phyloP scores from a whole-genome alignment of 2,797 vertebrate species.

The Geotrypetes seraphini region DNA sequence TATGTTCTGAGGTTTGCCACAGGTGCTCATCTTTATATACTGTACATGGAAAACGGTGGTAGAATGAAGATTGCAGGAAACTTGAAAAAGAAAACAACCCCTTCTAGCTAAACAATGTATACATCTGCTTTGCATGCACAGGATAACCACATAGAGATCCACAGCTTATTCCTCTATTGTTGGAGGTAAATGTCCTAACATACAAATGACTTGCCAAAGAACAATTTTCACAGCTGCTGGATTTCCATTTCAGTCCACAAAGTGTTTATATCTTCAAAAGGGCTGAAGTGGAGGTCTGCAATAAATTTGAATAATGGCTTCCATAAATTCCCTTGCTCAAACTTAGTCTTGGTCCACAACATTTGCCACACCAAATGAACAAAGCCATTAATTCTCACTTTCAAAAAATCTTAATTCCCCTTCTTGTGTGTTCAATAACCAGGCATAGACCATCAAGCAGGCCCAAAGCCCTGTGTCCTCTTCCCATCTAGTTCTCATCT shows the following conservation, averaged over 20 bases:
- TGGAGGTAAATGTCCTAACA: too few relatives aligned
- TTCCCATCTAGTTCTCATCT: background rate
- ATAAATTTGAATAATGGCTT: conserved; percentile 45
- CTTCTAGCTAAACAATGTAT: too few relatives aligned
- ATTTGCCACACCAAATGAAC: conserved; percentile 36
- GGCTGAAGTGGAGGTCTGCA: conserved; percentile 45
- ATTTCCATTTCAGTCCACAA: conserved; percentile 24
- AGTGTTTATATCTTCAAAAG: conserved; percentile 50
- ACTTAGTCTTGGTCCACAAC: conserved; percentile 37
- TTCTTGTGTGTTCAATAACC: conserved; percentile 24
- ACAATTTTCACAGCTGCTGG: conserved; percentile 25
- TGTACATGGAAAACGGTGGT: too few relatives aligned
- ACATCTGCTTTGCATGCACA: too few relatives aligned
- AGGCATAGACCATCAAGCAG: conserved; percentile 15
- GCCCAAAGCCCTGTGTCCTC: background rate
- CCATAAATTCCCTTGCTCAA: conserved; percentile 35
- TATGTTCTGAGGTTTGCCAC: too few relatives aligned
- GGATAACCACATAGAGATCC: too few relatives aligned
- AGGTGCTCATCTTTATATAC: too few relatives aligned
- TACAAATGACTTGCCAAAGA: conserved; percentile 18
- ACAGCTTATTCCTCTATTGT: too few relatives aligned
- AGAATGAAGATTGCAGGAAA: too few relatives aligned
- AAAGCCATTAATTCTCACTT: conserved; percentile 37
- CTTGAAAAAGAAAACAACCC: too few relatives aligned
- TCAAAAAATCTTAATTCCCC: conserved; percentile 25